Evolutionary conservation across 2,797 vertebrate species (phyloP).

Genomic region (Oreortyx pictus): DNA sequence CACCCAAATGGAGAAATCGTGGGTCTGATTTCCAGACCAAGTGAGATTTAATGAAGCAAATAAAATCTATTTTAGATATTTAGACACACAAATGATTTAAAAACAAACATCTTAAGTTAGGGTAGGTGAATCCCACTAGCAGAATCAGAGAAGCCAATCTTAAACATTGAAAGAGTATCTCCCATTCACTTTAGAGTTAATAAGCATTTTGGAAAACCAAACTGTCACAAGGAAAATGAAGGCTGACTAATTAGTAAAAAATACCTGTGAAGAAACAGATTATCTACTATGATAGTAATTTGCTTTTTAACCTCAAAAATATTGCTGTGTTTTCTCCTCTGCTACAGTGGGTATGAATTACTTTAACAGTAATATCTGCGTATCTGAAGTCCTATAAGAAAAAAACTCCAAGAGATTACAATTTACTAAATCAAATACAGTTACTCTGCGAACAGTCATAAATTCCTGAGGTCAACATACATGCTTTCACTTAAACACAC

Average conservation of each 20-base stretch:
- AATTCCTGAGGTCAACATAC: fast-evolving
- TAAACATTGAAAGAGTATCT: not conserved
- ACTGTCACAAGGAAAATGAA: not conserved
- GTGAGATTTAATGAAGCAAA: not conserved
- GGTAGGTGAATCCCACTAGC: not conserved
- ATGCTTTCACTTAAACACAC: not conserved
- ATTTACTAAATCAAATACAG: not conserved
- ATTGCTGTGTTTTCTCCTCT: not conserved
- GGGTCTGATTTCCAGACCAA: not conserved
- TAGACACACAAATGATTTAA: not conserved
- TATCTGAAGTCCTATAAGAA: not conserved
- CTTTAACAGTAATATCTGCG: not conserved
- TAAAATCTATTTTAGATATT: not conserved
- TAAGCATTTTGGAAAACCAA: not conserved
- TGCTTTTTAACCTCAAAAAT: not conserved
- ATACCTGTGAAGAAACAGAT: not conserved
- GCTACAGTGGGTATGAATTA: not conserved
- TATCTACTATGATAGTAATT: not conserved
- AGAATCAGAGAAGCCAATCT: not conserved
- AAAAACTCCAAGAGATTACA: not conserved
- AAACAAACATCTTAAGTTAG: not conserved
- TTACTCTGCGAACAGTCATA: not conserved
- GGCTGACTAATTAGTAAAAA: not conserved
- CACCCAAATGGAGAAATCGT: not conserved
- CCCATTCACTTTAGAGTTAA: not conserved